phyloP scores from a whole-genome alignment of 2,888 invertebrate species.

The Thymelicus acteon region DNA sequence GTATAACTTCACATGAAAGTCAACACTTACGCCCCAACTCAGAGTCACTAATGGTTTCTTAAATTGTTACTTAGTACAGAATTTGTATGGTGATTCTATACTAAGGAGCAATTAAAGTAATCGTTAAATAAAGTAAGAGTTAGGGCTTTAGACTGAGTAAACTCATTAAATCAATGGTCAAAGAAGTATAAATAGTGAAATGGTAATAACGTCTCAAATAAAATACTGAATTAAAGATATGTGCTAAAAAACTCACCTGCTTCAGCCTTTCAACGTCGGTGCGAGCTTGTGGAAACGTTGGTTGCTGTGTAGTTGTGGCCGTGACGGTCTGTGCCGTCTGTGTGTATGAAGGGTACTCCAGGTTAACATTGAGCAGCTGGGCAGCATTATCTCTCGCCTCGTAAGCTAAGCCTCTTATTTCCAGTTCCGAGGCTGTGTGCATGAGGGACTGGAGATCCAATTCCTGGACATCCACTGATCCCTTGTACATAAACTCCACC shows the following conservation, averaged over 20 bases:
- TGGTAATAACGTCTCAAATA: not conserved
- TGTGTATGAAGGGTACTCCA: conserved; percentile 77
- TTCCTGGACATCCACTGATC: conserved; percentile 87
- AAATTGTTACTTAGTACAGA: no score
- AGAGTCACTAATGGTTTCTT: no score
- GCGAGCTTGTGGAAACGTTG: conserved; percentile 61
- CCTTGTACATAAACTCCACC: conserved; percentile 89
- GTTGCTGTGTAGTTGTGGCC: conserved; percentile 55
- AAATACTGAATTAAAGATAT: not conserved
- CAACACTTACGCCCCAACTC: no score
- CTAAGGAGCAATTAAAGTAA: no score
- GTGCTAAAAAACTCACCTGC: conserved; percentile 62
- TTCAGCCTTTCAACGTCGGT: conserved; percentile 79
- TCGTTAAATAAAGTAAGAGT: no score
- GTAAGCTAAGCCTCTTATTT: conserved; percentile 87
- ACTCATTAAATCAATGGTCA: no score
- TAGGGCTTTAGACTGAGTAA: no score
- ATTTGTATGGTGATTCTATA: no score
- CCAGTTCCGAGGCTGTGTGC: conserved; percentile 88
- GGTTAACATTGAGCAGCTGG: conserved; percentile 80
- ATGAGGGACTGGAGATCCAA: conserved; percentile 86
- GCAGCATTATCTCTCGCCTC: conserved; percentile 85
- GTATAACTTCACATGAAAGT: no score
- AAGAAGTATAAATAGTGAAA: not conserved
- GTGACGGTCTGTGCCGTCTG: conserved; percentile 54